A percentile compares a stretch with the other conserved stretches of the same genome.
These are phyloP conservation scores for Entomobrya proxima DNA, from an alignment of 2,888 invertebrate species.

Conservation along the genomic window DNA sequence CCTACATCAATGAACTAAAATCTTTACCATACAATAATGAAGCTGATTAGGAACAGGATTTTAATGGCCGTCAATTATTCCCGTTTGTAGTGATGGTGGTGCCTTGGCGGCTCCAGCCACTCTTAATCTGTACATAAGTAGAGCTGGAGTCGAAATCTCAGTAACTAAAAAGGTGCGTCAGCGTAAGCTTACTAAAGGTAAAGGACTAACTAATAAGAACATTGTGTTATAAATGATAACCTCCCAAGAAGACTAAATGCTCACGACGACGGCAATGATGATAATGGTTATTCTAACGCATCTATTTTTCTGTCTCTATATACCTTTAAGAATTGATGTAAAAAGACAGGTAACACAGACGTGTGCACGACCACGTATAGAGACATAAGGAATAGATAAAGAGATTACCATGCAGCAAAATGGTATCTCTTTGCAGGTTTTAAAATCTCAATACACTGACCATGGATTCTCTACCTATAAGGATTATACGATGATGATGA, in stretches of 20 bases:
- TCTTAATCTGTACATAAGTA: too few species aligned
- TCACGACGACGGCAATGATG: conserved; percentile 4
- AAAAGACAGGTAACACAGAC: too few species aligned
- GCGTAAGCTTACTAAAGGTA: not conserved
- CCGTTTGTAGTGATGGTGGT: not conserved
- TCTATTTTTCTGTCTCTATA: too few species aligned
- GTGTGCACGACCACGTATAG: not conserved
- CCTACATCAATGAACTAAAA: not conserved
- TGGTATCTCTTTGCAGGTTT: not conserved
- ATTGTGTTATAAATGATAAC: conserved; percentile 48
- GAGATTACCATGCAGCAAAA: conserved; percentile 23
- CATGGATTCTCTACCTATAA: not conserved
- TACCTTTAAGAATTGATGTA: too few species aligned
- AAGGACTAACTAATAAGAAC: conserved; percentile 17
- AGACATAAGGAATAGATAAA: conserved; percentile 17
- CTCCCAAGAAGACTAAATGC: conserved; percentile 53
- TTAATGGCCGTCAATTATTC: not conserved
- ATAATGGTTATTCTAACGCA: not conserved
- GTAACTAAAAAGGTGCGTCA: not conserved
- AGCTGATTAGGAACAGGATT: conserved; percentile 1
- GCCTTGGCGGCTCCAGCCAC: not conserved
- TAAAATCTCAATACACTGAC: not conserved
- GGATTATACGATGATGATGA: not conserved
- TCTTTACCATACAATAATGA: not conserved
- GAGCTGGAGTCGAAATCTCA: too few species aligned